These are phyloP conservation scores for Helostoma temminkii DNA, from an alignment of 2,797 vertebrate genomes.

Conservation along the genomic window DNA sequence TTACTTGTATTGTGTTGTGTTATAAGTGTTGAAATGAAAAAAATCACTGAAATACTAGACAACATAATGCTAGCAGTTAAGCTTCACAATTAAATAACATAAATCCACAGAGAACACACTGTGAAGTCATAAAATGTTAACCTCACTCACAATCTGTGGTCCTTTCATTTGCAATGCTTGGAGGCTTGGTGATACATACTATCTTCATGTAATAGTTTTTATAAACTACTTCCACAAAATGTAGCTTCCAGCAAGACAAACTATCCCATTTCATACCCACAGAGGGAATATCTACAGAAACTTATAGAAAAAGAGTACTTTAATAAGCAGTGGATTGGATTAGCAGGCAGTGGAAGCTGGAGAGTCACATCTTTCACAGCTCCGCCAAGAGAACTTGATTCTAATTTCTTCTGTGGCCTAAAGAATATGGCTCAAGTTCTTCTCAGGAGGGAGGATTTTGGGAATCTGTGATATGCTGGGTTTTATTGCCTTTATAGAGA, in stretches of 20 bases:
- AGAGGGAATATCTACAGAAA: constrained; percentile 16
- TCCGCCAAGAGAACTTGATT: not conserved
- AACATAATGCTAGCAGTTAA: too few relatives aligned
- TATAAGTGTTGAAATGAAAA: too few relatives aligned
- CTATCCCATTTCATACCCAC: constrained; percentile 5
- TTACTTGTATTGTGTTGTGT: too few relatives aligned
- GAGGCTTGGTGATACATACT: not conserved
- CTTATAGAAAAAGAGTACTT: not conserved
- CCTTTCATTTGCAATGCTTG: not conserved
- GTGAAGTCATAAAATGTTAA: not conserved
- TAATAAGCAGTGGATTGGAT: constrained; percentile 1
- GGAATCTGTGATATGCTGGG: not conserved
- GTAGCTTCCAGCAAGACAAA: not conserved
- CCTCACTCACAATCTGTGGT: not conserved
- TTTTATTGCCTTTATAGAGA: not conserved
- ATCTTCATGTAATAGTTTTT: not conserved
- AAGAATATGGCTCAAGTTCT: not conserved
- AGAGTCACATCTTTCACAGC: too few relatives aligned
- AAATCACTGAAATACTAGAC: too few relatives aligned
- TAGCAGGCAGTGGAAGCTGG: constrained; percentile 5
- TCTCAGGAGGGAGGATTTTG: not conserved
- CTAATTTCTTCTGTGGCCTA: not conserved
- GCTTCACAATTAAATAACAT: too few relatives aligned
- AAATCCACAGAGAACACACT: too few relatives aligned
- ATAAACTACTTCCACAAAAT: constrained; percentile 25